Evolutionary conservation across 2,113 vertebrate genomes (phyloP).

Genomic region (Vicugna pacos): DNA sequence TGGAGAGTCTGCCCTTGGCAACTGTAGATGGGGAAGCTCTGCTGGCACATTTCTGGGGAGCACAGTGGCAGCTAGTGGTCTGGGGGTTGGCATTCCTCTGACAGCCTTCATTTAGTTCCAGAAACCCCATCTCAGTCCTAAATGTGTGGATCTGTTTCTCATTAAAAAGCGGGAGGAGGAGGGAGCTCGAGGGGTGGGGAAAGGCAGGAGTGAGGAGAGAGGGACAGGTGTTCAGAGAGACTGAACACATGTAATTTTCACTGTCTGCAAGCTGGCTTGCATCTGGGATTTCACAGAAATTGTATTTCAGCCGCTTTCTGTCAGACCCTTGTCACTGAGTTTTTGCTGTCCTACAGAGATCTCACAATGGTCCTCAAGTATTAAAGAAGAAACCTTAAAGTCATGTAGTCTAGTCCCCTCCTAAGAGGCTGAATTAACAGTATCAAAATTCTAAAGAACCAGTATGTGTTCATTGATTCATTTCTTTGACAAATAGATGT

Average conservation of each 20-base stretch:
- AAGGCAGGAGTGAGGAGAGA: not conserved
- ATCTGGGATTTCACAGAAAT: conserved; percentile 29
- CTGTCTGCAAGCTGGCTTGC: not conserved
- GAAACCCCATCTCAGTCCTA: not conserved
- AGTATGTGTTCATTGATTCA: not conserved
- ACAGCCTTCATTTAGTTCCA: not conserved
- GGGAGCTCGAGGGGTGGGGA: not conserved
- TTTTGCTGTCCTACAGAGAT: not conserved
- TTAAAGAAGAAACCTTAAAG: not conserved
- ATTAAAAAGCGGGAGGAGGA: not conserved
- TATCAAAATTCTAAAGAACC: not conserved
- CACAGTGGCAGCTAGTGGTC: conserved; percentile 84
- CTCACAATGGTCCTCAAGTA: not conserved
- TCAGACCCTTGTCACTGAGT: not conserved
- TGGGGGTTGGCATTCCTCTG: not conserved
- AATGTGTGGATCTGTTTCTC: not conserved
- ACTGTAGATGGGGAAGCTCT: not conserved
- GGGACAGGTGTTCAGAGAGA: not conserved
- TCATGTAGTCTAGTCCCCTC: not conserved
- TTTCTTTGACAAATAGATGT: not conserved
- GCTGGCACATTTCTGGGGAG: conserved; percentile 41
- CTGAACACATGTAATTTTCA: not conserved
- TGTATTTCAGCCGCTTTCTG: not conserved
- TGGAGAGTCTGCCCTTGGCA: not conserved
- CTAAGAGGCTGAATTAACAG: not conserved